Conservation (phyloP, 2,888 invertebrate species). For the Lycophotia porphyrea region DNA sequence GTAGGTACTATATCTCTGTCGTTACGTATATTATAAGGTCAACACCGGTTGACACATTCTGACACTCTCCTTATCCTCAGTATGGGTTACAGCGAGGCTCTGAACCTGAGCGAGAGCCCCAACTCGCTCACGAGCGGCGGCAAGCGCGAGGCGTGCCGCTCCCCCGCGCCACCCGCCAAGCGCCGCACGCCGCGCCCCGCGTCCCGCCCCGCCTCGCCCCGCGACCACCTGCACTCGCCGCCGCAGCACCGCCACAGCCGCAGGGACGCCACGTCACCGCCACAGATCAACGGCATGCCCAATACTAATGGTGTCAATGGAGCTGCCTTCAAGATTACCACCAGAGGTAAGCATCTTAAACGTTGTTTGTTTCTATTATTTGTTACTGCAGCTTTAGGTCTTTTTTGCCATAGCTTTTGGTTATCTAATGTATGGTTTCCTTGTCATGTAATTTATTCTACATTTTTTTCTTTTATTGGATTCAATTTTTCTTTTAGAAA, state of each 20-base stretch:
- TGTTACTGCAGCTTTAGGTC: background rate
- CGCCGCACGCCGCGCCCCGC: constrained; percentile 83
- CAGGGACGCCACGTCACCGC: constrained; percentile 59
- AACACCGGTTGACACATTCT: constrained; percentile 48
- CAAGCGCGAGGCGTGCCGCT: constrained; percentile 87
- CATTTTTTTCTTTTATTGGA: background rate
- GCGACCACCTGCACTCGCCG: constrained; percentile 64
- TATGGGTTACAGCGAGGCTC: constrained; percentile 92
- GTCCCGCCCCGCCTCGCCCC: constrained; percentile 79
- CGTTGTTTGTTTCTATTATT: background rate
- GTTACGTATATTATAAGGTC: constrained; percentile 9
- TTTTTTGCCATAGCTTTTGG: background rate
- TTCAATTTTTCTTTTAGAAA: background rate
- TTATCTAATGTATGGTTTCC: background rate
- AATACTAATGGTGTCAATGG: constrained; percentile 83
- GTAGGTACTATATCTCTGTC: background rate
- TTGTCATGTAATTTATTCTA: background rate
- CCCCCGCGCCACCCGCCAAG: constrained; percentile 92
- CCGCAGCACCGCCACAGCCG: constrained; percentile 62
- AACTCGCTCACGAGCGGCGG: constrained; percentile 80
- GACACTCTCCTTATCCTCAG: constrained; percentile 61
- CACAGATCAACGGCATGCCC: constrained; percentile 71
- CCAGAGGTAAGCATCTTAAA: constrained; percentile 91
- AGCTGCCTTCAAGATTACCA: constrained; percentile 96
- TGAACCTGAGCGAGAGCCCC: constrained; percentile 94